A percentile compares a stretch with the other conserved stretches of the same genome.
These are phyloP conservation scores for Elymnias hypermnestra DNA, from an alignment of 1,140 invertebrate genomes.

Conservation along the genomic window DNA sequence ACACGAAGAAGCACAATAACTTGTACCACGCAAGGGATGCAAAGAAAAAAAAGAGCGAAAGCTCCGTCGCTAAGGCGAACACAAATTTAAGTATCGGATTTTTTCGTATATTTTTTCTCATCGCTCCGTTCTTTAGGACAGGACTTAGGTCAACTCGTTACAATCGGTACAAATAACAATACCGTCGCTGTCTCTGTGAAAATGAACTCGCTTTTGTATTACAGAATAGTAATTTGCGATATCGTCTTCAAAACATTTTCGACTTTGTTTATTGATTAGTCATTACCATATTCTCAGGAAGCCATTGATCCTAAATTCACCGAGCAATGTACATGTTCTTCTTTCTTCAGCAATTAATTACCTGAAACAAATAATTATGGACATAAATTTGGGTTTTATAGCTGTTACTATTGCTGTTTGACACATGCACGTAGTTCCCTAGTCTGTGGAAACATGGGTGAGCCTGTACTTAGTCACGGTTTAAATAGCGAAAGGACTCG, in stretches of 20 bases:
- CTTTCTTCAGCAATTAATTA: too few relatives aligned
- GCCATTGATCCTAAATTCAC: too few relatives aligned
- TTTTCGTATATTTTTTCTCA: constrained; percentile 21
- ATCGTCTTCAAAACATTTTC: background rate
- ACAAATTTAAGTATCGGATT: constrained; percentile 46
- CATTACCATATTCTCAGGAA: too few relatives aligned
- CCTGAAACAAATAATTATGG: too few relatives aligned
- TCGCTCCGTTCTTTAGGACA: background rate
- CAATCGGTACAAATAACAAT: constrained; percentile 7
- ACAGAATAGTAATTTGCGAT: background rate
- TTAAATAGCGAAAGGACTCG: too few relatives aligned
- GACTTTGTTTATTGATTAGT: too few relatives aligned
- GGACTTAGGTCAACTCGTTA: constrained; percentile 10
- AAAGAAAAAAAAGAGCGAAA: constrained; percentile 36
- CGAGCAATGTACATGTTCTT: too few relatives aligned
- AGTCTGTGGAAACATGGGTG: too few relatives aligned
- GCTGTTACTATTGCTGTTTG: too few relatives aligned
- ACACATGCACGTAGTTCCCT: too few relatives aligned
- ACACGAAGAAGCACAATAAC: background rate
- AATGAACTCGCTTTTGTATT: constrained; percentile 6
- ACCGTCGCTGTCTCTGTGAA: background rate
- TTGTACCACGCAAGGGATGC: constrained; percentile 20
- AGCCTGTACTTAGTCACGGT: too few relatives aligned
- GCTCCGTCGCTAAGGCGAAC: constrained; percentile 34
- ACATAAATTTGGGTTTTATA: too few relatives aligned